A percentile compares a stretch with the other conserved stretches of the same genome.
Evolutionary conservation across 2,797 vertebrate species (phyloP).

Genomic region (Sebastes wilsoni): DNA sequence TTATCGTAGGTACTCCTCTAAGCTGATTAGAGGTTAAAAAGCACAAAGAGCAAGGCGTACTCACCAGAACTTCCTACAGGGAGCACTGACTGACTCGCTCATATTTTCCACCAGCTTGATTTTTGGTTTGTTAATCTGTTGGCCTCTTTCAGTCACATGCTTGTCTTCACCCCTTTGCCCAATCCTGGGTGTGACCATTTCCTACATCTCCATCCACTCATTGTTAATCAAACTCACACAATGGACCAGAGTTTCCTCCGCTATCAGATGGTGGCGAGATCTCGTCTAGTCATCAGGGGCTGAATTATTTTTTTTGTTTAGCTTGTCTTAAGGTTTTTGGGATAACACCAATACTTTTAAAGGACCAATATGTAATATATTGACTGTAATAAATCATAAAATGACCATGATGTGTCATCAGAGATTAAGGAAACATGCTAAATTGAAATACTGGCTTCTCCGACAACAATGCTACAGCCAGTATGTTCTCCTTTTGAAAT

Average conservation of each 20-base stretch:
- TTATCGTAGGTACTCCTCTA: not conserved
- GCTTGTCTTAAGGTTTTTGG: not conserved
- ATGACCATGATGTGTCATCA: no score
- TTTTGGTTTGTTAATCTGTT: slow-evolving; percentile 20
- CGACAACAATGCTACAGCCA: no score
- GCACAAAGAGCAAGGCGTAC: not conserved
- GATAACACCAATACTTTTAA: not conserved
- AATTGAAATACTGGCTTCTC: no score
- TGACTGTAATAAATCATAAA: no score
- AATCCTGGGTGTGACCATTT: slow-evolving; percentile 56
- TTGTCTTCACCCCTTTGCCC: slow-evolving; percentile 35
- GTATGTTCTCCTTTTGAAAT: no score
- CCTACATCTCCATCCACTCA: slow-evolving; percentile 57
- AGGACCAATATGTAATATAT: no score
- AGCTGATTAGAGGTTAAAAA: slow-evolving; percentile 38
- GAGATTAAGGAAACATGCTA: no score
- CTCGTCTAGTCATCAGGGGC: slow-evolving; percentile 55
- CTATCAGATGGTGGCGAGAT: slow-evolving; percentile 39
- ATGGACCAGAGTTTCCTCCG: slow-evolving; percentile 64
- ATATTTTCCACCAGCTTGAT: slow-evolving; percentile 38
- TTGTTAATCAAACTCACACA: slow-evolving; percentile 60
- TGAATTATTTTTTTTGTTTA: not conserved
- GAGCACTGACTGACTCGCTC: not conserved
- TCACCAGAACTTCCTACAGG: not conserved
- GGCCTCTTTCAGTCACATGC: slow-evolving; percentile 17